Evolutionary conservation across 2,888 invertebrate species (phyloP), one percentile per base, ranked within the genome.

Genomic region (Plemyria rubiginata): DNA sequence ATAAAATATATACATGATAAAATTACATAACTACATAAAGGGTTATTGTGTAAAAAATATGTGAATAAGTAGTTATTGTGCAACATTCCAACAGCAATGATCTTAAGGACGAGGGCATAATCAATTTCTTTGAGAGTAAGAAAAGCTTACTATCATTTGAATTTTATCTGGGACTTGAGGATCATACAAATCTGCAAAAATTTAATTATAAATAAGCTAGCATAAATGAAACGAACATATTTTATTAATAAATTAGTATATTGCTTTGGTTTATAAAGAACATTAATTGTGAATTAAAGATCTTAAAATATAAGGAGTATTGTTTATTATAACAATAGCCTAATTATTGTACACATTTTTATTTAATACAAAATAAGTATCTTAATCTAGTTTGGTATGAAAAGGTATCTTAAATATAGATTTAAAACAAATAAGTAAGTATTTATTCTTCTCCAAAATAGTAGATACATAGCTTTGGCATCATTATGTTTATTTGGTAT

Each of bases 201-300:
- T 36, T 36, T 32, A 13, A 29, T 49, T 48, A 50, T 45, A 28
- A 13, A 15, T 51, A 41, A 54, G 36, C 45, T 50, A 54, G 41
- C 22, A 50, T 51, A 48, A 56, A 56, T 65, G 69, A 72, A 65
- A 68, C 46, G 53, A 54, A 60, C 60, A 71, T 61, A 54, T 66
- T 71, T 52, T 22, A 40, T 78, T 72, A 80, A 84, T 85, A 85
- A 84, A 81, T 85, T 81, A 81, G 71, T 83, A 80, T 83, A 83
- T 85, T 84, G 79, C 74, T 84, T 84, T 82, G 79, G 78, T 80
- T 76, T 65, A 60, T 82, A 81, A 79, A 81, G 85, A 80, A 83
- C 75, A 81, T 77, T 74, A 69, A 73, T 76, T 72, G 77, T 79
- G 79, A 76, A 82, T 77, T 80, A 81, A 82, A 80, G 71, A 78